These are phyloP conservation scores for Drosophila funebris DNA, from an alignment of 1,140 invertebrate species.

Conservation along the genomic window DNA sequence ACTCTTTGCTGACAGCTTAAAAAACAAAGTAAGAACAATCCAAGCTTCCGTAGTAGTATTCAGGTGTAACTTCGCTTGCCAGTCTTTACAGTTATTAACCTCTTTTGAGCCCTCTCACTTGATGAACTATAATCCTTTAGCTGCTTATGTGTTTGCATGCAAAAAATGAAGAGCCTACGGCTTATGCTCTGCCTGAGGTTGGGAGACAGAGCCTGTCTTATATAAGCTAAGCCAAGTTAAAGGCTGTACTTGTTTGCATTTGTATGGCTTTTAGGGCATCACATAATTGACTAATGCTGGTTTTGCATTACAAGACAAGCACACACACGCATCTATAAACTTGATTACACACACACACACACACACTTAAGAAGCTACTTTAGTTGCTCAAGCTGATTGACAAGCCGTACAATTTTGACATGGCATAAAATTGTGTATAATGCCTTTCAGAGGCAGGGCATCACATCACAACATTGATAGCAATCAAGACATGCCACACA, in stretches of 20 bases:
- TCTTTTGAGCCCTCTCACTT: conserved; percentile 34
- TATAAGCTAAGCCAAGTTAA: conserved; percentile 31
- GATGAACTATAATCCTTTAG: conserved; percentile 49
- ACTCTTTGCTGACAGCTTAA: neutral
- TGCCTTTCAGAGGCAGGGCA: conserved; percentile 8
- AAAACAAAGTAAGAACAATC: conserved; percentile 15
- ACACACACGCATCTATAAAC: neutral
- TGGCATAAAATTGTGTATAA: conserved; percentile 32
- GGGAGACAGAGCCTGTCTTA: neutral
- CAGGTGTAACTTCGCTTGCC: conserved; percentile 24
- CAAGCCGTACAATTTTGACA: conserved; percentile 39
- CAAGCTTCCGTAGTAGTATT: conserved; percentile 18
- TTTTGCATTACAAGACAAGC: conserved; percentile 43
- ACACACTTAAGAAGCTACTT: neutral
- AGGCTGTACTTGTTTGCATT: conserved; percentile 32
- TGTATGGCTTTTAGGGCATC: conserved; percentile 43
- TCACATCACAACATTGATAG: conserved; percentile 32
- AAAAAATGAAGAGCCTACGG: conserved; percentile 18
- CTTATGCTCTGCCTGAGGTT: neutral
- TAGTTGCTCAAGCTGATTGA: conserved; percentile 33
- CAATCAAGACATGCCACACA: conserved; percentile 14
- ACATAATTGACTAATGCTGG: conserved; percentile 43
- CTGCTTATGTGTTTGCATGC: conserved; percentile 38
- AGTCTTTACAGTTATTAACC: conserved; percentile 59
- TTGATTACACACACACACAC: neutral